Evolutionary conservation across 2,113 vertebrate genomes (phyloP).

Genomic region (human (Homo sapiens)): DNA sequence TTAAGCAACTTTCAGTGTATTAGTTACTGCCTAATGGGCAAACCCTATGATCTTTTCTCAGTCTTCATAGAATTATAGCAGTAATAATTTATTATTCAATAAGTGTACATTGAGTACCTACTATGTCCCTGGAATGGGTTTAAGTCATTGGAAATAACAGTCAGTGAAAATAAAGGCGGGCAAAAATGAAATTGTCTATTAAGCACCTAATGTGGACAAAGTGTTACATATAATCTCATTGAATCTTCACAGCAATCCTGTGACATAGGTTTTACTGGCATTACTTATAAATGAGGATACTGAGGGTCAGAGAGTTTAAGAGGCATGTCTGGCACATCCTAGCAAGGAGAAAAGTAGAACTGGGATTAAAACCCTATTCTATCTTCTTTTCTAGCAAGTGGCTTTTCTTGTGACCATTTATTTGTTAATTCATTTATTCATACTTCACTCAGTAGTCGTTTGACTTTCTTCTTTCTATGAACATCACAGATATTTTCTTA

Average conservation of each 20-base stretch:
- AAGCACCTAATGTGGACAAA: not conserved
- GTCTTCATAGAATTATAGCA: conserved; percentile 23
- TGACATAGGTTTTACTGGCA: not conserved
- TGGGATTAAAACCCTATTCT: not conserved
- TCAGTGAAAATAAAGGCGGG: not conserved
- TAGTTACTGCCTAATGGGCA: conserved; percentile 49
- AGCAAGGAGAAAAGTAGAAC: not conserved
- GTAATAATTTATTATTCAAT: not conserved
- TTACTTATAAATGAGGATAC: not conserved
- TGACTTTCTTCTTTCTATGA: not conserved
- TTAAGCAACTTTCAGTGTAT: not conserved
- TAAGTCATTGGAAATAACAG: not conserved
- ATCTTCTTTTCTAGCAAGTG: not conserved
- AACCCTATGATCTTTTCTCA: conserved; percentile 21
- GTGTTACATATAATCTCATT: not conserved
- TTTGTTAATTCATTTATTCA: not conserved
- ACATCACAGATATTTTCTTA: not conserved
- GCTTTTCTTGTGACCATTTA: not conserved
- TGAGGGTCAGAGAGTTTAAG: not conserved
- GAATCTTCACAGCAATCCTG: not conserved
- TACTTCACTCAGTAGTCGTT: not conserved
- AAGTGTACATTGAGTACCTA: not conserved
- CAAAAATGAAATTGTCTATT: not conserved
- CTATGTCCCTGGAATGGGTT: conserved; percentile 10
- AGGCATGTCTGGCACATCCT: not conserved